These are phyloP conservation scores for Todiramphus chloris DNA, from an alignment of 2,113 vertebrate species.

Conservation along the genomic window DNA sequence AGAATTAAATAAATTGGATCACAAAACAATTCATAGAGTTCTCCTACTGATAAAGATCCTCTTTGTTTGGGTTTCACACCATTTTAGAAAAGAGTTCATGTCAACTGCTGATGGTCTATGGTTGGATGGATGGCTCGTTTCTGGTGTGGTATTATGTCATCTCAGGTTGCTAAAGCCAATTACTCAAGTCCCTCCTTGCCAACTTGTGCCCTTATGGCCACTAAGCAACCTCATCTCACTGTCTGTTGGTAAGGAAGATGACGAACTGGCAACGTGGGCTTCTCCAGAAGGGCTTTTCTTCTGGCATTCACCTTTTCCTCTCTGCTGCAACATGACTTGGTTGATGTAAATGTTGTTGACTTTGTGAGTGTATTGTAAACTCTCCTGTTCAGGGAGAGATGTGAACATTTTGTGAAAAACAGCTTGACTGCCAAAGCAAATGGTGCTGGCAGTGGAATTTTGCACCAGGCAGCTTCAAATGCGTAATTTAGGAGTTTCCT, in stretches of 20 bases:
- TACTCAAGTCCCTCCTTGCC: not conserved
- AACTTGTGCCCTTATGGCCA: not conserved
- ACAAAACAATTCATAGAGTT: not conserved
- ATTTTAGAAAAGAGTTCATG: not conserved
- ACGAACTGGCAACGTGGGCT: not conserved
- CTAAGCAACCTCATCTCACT: rapidly evolving
- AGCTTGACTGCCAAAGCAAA: not conserved
- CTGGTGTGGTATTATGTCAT: not conserved
- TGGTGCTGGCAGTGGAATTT: not conserved
- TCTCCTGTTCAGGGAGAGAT: not conserved
- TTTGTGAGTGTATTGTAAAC: not conserved
- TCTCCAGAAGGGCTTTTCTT: not conserved
- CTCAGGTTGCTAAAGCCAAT: not conserved
- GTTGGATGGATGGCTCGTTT: not conserved
- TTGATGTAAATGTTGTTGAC: not conserved
- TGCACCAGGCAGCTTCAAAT: not conserved
- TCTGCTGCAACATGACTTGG: not conserved
- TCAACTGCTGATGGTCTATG: not conserved
- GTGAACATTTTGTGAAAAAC: not conserved
- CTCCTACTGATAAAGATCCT: not conserved
- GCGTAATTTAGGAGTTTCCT: not conserved
- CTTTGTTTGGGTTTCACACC: not conserved
- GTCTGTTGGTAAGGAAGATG: not conserved
- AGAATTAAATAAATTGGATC: not conserved
- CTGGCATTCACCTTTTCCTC: not conserved